Percentiles rank a stretch among this genome's conserved stretches.
phyloP scores from a whole-genome alignment of 2,888 invertebrate genomes.

The Masnerella sp. region DNA sequence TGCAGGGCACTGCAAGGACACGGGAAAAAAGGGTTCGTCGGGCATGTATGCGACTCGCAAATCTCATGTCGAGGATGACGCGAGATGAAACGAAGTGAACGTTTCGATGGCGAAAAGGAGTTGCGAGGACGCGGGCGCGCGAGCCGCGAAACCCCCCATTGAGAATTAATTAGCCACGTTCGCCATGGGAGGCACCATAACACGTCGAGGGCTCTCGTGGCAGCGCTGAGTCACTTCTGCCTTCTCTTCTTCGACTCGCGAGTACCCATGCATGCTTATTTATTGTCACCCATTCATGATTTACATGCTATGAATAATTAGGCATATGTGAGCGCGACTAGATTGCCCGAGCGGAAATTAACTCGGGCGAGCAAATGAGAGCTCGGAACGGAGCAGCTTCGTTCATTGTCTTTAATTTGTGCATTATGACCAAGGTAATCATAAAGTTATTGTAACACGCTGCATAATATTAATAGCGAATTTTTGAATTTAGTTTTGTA shows the following conservation, averaged over 20 bases:
- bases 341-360: slow-evolving; percentile 12
- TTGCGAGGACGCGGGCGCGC: slow-evolving; percentile 34
- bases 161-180: slow-evolving; percentile 74
- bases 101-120: slow-evolving; percentile 38
- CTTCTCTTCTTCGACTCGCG: slow-evolving; percentile 23
- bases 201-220: slow-evolving; percentile 60
- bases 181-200: slow-evolving; percentile 64
- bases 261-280: slow-evolving; percentile 11
- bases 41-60: slow-evolving; percentile 37
- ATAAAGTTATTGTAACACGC: too few species aligned
- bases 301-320: slow-evolving; percentile 55
- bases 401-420: too few species aligned
- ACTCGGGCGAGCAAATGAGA: too few species aligned
- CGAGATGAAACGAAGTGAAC: slow-evolving; percentile 44
- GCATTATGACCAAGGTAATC: too few species aligned
- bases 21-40: slow-evolving; percentile 14
- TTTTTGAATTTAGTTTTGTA: too few species aligned
- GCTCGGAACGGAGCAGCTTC: too few species aligned
- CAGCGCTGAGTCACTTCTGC: slow-evolving; percentile 67
- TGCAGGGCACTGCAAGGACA: too few species aligned
- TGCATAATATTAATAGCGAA: too few species aligned
- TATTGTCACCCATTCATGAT: slow-evolving; percentile 43
- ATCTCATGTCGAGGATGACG: slow-evolving; percentile 54
- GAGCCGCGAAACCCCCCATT: slow-evolving; percentile 68
- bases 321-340: slow-evolving; percentile 36